Percentiles rank a stretch among this genome's conserved stretches.
phyloP scores from a whole-genome alignment of 2,113 vertebrate genomes.

The Anoplopoma fimbria region DNA sequence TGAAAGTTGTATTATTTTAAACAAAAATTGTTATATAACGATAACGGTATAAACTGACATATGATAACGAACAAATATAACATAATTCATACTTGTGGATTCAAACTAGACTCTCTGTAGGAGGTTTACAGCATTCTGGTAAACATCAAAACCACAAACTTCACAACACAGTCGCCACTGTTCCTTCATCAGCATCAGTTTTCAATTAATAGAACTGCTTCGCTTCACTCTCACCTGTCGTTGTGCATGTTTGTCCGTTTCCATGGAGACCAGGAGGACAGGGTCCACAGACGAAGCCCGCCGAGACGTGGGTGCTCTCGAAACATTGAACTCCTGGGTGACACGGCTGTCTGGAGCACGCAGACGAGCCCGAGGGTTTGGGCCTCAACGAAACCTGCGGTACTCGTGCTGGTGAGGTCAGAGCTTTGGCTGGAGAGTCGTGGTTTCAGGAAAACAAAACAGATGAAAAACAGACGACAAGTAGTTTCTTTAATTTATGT shows the following conservation, averaged over 20 bases:
- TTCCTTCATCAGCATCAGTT: not conserved
- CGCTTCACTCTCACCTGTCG: slow-evolving; percentile 54
- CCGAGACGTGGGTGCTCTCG: slow-evolving; percentile 72
- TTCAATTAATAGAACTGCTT: too few relatives aligned
- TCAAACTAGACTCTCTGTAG: not conserved
- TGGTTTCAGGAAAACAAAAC: slow-evolving; percentile 30
- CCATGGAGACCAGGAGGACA: slow-evolving; percentile 81
- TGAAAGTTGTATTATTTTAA: not conserved
- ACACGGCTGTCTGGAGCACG: slow-evolving; percentile 77
- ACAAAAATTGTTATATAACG: too few relatives aligned
- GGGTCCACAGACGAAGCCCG: slow-evolving; percentile 81
- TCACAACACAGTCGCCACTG: too few relatives aligned
- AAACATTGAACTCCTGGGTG: slow-evolving; percentile 83
- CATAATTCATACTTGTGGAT: not conserved
- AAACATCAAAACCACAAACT: not conserved
- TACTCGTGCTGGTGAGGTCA: not conserved
- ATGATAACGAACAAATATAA: not conserved
- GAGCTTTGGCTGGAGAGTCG: not conserved
- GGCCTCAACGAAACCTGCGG: slow-evolving; percentile 34
- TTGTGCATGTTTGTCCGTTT: slow-evolving; percentile 78
- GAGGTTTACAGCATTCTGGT: too few relatives aligned
- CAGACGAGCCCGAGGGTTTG: slow-evolving; percentile 20
- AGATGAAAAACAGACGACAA: not conserved
- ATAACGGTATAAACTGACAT: not conserved
- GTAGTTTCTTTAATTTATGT: not conserved